Evolutionary conservation across 2,797 vertebrate species (phyloP).

Genomic region (Thripadectes ignobilis): DNA sequence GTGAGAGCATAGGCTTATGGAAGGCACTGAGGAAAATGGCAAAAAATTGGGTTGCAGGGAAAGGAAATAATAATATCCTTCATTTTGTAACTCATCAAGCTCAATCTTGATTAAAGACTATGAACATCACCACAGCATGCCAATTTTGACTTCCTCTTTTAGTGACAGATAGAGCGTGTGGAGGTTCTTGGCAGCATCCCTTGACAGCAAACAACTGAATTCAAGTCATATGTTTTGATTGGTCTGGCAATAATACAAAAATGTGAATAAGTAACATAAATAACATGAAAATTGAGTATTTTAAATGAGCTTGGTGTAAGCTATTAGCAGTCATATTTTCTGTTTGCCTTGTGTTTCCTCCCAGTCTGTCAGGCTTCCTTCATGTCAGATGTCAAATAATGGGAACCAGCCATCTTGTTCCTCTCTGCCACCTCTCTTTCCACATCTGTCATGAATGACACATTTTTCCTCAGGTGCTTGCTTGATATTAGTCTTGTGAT

Average conservation of each 20-base stretch:
- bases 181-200: slow-evolving; percentile 31
- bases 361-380: background rate
- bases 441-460: background rate
- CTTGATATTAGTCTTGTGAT: background rate
- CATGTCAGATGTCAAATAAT: background rate
- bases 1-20: background rate
- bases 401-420: background rate
- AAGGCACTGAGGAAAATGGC: background rate
- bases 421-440: background rate
- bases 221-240: background rate
- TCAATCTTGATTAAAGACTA: slow-evolving; percentile 1
- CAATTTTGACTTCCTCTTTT: slow-evolving; percentile 18
- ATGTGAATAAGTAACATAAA: background rate
- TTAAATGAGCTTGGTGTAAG: background rate
- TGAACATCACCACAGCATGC: background rate
- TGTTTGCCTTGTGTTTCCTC: background rate
- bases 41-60: background rate
- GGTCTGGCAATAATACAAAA: background rate
- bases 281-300: background rate
- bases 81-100: slow-evolving; percentile 1
- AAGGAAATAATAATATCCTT: background rate
- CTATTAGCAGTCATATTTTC: background rate
- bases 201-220: slow-evolving; percentile 23
- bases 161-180: background rate
- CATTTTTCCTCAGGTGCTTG: background rate